Conservation (phyloP, 23 tunicate species). For the Phallusia fumigata region DNA sequence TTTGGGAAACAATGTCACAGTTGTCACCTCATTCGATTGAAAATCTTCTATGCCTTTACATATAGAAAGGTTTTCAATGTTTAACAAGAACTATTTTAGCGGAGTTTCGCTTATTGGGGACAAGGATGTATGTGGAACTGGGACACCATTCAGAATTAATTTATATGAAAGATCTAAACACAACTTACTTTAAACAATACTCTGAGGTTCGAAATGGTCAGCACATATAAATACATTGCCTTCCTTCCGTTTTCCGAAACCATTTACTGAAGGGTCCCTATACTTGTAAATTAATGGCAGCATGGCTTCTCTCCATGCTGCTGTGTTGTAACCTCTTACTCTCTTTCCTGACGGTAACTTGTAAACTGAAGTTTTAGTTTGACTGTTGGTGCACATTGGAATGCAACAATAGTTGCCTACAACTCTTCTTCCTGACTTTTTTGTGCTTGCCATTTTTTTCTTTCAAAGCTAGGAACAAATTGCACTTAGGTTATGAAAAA, state of each 20-base stretch:
- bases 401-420: too few species aligned
- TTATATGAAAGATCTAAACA: neutral
- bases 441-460: too few species aligned
- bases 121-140: too few species aligned
- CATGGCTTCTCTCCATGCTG: neutral
- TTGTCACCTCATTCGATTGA: neutral
- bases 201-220: neutral
- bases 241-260: neutral
- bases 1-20: neutral
- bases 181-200: neutral
- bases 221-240: constrained; percentile 2
- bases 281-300: neutral
- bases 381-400: too few species aligned
- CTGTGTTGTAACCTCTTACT: neutral
- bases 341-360: neutral
- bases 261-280: neutral
- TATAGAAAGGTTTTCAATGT: neutral
- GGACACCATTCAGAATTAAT: neutral
- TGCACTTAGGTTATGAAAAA: too few species aligned
- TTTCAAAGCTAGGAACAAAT: too few species aligned
- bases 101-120: too few species aligned
- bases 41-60: neutral
- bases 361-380: neutral
- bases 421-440: too few species aligned
- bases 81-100: too few species aligned